These are phyloP conservation scores for Ptychoptera contaminata DNA, from an alignment of 2,888 invertebrate genomes.

Conservation along the genomic window DNA sequence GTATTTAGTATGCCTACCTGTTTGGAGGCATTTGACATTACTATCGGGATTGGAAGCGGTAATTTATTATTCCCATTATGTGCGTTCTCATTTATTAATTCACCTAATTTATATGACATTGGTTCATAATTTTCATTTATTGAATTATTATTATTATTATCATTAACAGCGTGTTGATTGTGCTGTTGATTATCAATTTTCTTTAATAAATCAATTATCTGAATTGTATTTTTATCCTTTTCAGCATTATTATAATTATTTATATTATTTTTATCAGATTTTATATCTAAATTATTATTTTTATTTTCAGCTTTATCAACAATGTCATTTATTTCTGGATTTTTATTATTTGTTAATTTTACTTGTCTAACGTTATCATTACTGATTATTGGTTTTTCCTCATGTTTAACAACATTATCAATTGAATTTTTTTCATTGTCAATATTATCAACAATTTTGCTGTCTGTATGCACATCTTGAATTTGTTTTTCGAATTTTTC, in stretches of 20 bases:
- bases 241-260: too few relatives aligned
- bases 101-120: slow-evolving; percentile 24
- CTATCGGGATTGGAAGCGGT: slow-evolving; percentile 22
- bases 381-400: slow-evolving; percentile 35
- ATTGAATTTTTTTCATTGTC: slow-evolving; percentile 22
- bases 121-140: slow-evolving; percentile 20
- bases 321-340: slow-evolving; percentile 17
- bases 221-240: neutral
- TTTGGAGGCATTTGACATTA: slow-evolving; percentile 20
- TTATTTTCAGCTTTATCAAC: slow-evolving; percentile 32
- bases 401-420: slow-evolving; percentile 32
- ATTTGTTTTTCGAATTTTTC: slow-evolving; percentile 7
- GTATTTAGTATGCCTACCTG: too few relatives aligned
- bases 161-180: neutral
- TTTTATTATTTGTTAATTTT: too few relatives aligned
- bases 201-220: neutral
- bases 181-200: too few relatives aligned
- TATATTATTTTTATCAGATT: slow-evolving; percentile 14
- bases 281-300: slow-evolving; percentile 17
- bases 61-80: slow-evolving; percentile 13
- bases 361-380: slow-evolving; percentile 34
- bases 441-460: slow-evolving; percentile 10
- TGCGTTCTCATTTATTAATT: slow-evolving; percentile 12
- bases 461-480: neutral
- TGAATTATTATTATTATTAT: slow-evolving; percentile 1